Base-by-base conservation (phyloP, 2,113 vertebrate genomes). In the Lagenorhynchus albirostris region DNA sequence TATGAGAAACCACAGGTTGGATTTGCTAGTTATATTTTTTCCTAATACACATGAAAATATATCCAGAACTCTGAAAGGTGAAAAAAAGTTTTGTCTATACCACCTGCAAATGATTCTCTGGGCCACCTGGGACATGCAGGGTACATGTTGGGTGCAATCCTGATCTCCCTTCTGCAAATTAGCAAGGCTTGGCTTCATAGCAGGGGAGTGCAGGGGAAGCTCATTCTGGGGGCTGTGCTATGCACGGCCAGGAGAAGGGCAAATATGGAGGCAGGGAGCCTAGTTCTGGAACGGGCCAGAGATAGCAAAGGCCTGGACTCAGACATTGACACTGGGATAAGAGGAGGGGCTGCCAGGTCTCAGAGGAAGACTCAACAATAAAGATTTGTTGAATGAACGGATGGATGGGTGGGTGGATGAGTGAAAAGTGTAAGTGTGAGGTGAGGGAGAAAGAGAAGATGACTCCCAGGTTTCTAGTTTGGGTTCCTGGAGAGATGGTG, bases 21-120 rank as follows among this genome's bases (percentile, higher is more conserved):
- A 81, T 85, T 29, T 67, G 58, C 38, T 65, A 85, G 47, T 44
- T 88, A 36, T 31, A 76, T 33, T 95, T 96, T 95, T 96, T 84
- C 88, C 53, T 47, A 76, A 85, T 73, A 58, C 17, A 87, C 29
- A 71, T 76, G 88, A 96, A 92, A 84, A 85, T 77, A 88, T 12
- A 89, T 13, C 55, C 36, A 93, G 29, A 96, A 89, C 50, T 83
- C 36, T 58, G 47, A 92, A 97, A 96, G 67, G 21, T 23, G 55
- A 41, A 23, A 50, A 89, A 33, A n/a, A n/a, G n/a, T 89, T 94
- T 96, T 87, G 17, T 92, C 21, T 79, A n/a, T 65, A 18, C 20
- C 83, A 70, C 26, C 9, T 80, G 58, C n/a, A 13, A 80, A 65
- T 83, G 71, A 95, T 53, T 26, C 29, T 38, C 60, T 44, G 13